Percentiles rank a stretch among this genome's conserved stretches.
Evolutionary conservation across 2,797 vertebrate genomes (phyloP).

Genomic region (Centroberyx gerrardi): DNA sequence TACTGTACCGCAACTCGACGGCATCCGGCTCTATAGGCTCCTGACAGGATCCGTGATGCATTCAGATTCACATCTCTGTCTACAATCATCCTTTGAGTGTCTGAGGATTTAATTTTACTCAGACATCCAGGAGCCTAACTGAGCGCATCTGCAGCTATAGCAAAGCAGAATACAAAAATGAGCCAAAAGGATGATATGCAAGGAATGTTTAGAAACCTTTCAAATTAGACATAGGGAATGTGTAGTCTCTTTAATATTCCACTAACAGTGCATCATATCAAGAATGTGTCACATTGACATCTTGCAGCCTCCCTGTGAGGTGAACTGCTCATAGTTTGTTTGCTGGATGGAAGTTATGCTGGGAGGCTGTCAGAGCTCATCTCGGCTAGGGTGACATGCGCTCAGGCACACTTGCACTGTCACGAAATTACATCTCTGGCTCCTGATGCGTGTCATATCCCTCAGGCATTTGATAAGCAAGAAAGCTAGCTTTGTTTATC

Average conservation of each 20-base stretch:
- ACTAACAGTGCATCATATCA: constrained; percentile 55
- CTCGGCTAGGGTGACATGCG: constrained; percentile 66
- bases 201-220: constrained; percentile 25
- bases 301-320: constrained; percentile 57
- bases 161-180: constrained; percentile 19
- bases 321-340: constrained; percentile 64
- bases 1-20: constrained; percentile 32
- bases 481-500: constrained; percentile 59
- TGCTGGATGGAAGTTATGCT: constrained; percentile 55
- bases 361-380: constrained; percentile 76
- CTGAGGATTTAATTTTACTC: constrained; percentile 30
- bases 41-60: background rate
- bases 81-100: constrained; percentile 4
- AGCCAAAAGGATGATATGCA: constrained; percentile 32
- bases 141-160: background rate
- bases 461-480: constrained; percentile 64
- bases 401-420: constrained; percentile 68
- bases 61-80: constrained; percentile 26
- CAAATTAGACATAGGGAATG: constrained; percentile 33
- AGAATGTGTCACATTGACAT: constrained; percentile 63
- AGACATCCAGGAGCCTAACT: background rate
- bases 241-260: constrained; percentile 47
- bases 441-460: constrained; percentile 69
- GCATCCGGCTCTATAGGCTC: constrained; percentile 23
- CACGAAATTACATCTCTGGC: constrained; percentile 70